Evolutionary conservation across 2,797 vertebrate genomes (phyloP).

Genomic region (Aphelocoma californica): DNA sequence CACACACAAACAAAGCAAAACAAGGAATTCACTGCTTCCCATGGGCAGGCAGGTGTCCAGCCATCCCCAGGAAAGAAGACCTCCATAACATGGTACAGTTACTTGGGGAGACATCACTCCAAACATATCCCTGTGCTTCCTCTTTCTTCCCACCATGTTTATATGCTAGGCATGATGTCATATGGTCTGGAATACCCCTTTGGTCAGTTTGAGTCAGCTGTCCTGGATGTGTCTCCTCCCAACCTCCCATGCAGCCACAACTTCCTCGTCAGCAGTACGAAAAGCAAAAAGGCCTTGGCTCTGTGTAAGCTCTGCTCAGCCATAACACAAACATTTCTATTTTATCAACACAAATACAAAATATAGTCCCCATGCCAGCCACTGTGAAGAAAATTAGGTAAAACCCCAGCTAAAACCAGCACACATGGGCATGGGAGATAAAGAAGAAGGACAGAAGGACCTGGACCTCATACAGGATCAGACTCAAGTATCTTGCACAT

Average conservation of each 20-base stretch:
- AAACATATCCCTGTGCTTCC: not conserved
- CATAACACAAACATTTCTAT: not conserved
- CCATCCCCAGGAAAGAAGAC: not conserved
- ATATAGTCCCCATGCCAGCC: no score
- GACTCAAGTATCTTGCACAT: not conserved
- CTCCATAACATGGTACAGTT: not conserved
- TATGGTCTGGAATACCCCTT: not conserved
- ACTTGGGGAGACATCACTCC: not conserved
- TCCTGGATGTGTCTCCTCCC: not conserved
- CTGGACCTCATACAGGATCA: not conserved
- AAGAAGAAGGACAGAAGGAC: not conserved
- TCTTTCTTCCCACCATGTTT: not conserved
- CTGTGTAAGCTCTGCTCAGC: not conserved
- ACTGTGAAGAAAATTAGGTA: not conserved
- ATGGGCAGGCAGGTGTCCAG: not conserved
- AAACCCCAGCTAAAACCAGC: not conserved
- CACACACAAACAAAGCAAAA: not conserved
- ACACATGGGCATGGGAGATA: not conserved
- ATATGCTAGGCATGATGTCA: not conserved
- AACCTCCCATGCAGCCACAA: not conserved
- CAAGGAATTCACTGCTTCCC: not conserved
- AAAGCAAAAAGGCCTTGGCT: not conserved
- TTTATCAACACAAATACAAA: not conserved
- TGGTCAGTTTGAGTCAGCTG: not conserved
- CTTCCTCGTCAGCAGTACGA: rapidly evolving